phyloP scores from a whole-genome alignment of 2,113 vertebrate species.

The Nycticryphes semicollaris region DNA sequence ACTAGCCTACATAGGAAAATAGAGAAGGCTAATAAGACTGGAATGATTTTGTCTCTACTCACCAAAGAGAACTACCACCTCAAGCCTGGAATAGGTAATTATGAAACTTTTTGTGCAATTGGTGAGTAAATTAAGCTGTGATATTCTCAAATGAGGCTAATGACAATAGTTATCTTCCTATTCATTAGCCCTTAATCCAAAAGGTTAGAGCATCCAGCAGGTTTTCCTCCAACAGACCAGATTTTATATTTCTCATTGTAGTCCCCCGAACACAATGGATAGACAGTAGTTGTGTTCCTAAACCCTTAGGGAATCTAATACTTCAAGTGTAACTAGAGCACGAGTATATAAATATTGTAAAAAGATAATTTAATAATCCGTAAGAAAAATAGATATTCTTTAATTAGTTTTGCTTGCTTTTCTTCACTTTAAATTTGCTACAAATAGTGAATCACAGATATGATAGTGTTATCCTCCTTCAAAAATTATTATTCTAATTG shows the following conservation, averaged over 20 bases:
- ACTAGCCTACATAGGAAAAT: accelerated
- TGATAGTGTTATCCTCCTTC: not conserved
- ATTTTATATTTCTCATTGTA: not conserved
- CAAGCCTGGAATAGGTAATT: not conserved
- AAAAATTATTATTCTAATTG: not conserved
- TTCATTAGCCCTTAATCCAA: not conserved
- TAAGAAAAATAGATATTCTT: not conserved
- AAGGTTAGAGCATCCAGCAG: not conserved
- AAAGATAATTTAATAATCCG: not conserved
- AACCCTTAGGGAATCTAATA: not conserved
- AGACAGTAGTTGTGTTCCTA: not conserved
- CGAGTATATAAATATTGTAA: not conserved
- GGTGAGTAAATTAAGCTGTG: not conserved
- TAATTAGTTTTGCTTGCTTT: slow-evolving; percentile 15
- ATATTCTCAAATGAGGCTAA: not conserved
- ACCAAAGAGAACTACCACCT: not conserved
- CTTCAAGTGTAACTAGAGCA: not conserved
- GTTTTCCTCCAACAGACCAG: not conserved
- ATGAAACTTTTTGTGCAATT: not conserved
- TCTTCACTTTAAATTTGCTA: not conserved
- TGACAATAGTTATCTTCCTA: not conserved
- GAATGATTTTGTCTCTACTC: not conserved
- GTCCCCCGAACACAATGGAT: not conserved
- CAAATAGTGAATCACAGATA: not conserved
- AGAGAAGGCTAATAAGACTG: not conserved